A percentile compares a stretch with the other conserved stretches of the same genome.
phyloP scores from a whole-genome alignment of 2,888 invertebrate genomes.

The Galerucella calmariensis region DNA sequence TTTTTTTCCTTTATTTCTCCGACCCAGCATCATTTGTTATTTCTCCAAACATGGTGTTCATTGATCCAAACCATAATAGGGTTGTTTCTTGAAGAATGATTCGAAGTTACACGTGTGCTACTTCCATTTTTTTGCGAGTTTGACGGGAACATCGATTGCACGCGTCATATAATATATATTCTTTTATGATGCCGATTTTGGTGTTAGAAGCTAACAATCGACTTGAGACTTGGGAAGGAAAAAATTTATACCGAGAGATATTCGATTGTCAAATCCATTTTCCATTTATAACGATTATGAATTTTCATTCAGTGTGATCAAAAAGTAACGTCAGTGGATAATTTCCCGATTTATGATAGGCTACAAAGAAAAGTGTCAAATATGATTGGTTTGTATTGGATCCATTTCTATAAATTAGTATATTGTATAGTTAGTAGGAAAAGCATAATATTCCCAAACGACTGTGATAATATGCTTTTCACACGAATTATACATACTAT shows the following conservation, averaged over 20 bases:
- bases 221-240: not conserved
- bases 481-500: too few relatives aligned
- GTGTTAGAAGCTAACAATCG: not conserved
- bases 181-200: not conserved
- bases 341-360: too few relatives aligned
- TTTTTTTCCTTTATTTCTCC: slow-evolving; percentile 7
- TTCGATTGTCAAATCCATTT: too few relatives aligned
- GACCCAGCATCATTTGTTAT: slow-evolving; percentile 20
- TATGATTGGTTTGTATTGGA: too few relatives aligned
- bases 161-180: not conserved
- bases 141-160: not conserved
- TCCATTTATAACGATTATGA: too few relatives aligned
- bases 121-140: slow-evolving; percentile 10
- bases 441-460: too few relatives aligned
- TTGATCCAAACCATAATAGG: slow-evolving; percentile 22
- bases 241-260: not conserved
- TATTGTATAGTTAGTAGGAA: too few relatives aligned
- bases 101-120: slow-evolving; percentile 13
- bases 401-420: too few relatives aligned
- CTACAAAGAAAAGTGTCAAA: too few relatives aligned
- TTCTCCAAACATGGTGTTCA: slow-evolving; percentile 22
- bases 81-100: slow-evolving; percentile 19
- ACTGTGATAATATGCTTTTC: too few relatives aligned
- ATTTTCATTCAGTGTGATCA: too few relatives aligned
- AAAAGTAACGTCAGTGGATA: too few relatives aligned